A percentile compares a stretch with the other conserved stretches of the same genome.
Evolutionary conservation across 2,888 invertebrate genomes (phyloP).

Genomic region (Agrotis ipsilon): DNA sequence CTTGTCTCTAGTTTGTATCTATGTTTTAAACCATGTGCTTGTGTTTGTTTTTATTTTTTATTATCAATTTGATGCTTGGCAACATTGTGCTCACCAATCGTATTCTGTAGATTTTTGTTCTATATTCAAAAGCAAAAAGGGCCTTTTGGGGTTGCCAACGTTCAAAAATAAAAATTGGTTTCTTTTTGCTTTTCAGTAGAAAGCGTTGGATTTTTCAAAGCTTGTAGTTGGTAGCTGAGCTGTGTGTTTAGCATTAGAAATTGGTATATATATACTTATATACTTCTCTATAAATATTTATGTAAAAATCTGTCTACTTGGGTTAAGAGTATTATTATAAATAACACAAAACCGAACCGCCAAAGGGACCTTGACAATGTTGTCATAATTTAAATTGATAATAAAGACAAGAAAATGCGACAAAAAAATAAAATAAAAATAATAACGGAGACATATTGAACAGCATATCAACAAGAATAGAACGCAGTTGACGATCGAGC

Average conservation of each 20-base stretch:
- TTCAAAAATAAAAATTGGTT: conserved; percentile 66
- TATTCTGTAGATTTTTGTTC: conserved; percentile 73
- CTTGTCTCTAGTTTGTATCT: conserved; percentile 64
- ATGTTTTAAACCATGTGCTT: conserved; percentile 84
- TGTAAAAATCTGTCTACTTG: conserved; percentile 74
- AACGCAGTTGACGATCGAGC: conserved; percentile 88
- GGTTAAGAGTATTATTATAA: conserved; percentile 63
- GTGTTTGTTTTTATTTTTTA: conserved; percentile 88
- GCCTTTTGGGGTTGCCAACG: conserved; percentile 71
- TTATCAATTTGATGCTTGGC: conserved; percentile 91
- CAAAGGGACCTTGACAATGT: conserved; percentile 84
- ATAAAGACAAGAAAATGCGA: conserved; percentile 77
- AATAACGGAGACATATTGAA: conserved; percentile 78
- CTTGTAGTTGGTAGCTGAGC: conserved; percentile 85
- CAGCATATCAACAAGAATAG: conserved; percentile 90
- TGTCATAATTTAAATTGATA: conserved; percentile 90
- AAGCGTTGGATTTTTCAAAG: conserved; percentile 81
- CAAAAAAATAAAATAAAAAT: conserved; percentile 60
- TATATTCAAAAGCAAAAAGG: conserved; percentile 83
- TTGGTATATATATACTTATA: conserved; percentile 71
- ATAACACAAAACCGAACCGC: conserved; percentile 61
- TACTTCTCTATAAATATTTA: conserved; percentile 72
- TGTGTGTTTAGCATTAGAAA: conserved; percentile 79
- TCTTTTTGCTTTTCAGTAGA: conserved; percentile 87
- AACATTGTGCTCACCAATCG: conserved; percentile 89